A percentile compares a stretch with the other conserved stretches of the same genome.
These are phyloP conservation scores for Sebastes iracundus DNA, from an alignment of 2,797 vertebrate species.

Conservation along the genomic window DNA sequence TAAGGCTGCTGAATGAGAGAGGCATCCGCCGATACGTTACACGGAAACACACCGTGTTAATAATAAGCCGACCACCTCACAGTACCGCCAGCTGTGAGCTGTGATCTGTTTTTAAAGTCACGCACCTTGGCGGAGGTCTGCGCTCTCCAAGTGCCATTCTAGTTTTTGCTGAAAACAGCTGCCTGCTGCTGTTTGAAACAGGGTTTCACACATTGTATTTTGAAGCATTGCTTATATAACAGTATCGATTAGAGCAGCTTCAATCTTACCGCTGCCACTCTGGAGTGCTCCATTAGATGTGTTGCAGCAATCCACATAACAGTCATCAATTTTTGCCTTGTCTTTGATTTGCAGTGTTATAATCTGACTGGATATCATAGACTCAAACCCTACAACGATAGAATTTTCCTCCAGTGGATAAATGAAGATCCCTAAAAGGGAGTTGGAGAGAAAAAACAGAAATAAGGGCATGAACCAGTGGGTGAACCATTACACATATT, in stretches of 20 bases:
- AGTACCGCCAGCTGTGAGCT: no score
- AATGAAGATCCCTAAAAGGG: constrained; percentile 89
- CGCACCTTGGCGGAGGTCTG: no score
- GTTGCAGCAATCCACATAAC: constrained; percentile 77
- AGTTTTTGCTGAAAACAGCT: no score
- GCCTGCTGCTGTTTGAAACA: not conserved
- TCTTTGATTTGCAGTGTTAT: constrained; percentile 95
- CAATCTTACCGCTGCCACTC: constrained; percentile 83
- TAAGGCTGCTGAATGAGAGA: no score
- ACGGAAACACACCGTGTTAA: no score
- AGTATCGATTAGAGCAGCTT: constrained; percentile 11
- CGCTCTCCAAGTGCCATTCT: no score
- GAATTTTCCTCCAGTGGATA: constrained; percentile 92
- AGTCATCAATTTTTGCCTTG: constrained; percentile 90
- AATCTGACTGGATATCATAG: constrained; percentile 86
- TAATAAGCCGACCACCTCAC: no score
- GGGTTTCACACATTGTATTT: not conserved
- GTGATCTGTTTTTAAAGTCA: no score
- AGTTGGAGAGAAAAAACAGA: not conserved
- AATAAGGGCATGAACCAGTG: not conserved
- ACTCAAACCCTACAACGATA: constrained; percentile 93
- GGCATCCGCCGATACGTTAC: no score
- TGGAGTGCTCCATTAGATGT: constrained; percentile 67
- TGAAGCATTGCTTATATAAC: not conserved
- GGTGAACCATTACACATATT: constrained; percentile 17